These are phyloP conservation scores for Buphagus erythrorhynchus DNA, from an alignment of 2,797 vertebrate genomes.

Conservation along the genomic window DNA sequence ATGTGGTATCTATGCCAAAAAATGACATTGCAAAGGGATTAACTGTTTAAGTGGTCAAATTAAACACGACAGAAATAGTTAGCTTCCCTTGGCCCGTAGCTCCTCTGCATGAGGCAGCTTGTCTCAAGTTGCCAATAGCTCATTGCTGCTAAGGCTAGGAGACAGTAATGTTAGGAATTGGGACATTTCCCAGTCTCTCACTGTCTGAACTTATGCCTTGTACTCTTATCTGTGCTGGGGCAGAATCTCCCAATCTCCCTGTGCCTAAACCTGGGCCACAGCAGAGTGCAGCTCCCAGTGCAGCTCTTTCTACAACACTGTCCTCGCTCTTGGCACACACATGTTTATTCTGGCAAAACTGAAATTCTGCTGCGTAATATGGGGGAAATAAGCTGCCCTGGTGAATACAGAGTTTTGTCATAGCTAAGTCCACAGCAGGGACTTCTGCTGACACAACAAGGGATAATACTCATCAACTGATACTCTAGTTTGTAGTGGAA, in stretches of 20 bases:
- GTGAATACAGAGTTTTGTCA: not conserved
- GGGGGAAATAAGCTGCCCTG: slow-evolving; percentile 5
- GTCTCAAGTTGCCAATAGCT: slow-evolving; percentile 56
- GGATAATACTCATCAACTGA: not conserved
- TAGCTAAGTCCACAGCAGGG: not conserved
- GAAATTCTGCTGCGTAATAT: not conserved
- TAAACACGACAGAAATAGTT: slow-evolving; percentile 60
- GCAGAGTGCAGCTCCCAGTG: not conserved
- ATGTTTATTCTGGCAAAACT: slow-evolving; percentile 19
- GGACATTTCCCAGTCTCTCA: slow-evolving; percentile 35
- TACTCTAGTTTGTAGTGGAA: not conserved
- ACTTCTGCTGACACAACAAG: slow-evolving; percentile 14
- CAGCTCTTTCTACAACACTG: not conserved
- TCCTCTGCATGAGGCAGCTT: slow-evolving; percentile 45
- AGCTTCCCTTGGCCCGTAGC: slow-evolving; percentile 54
- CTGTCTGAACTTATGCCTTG: not conserved
- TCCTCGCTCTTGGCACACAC: not conserved
- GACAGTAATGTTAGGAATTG: slow-evolving; percentile 28
- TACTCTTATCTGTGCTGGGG: not conserved
- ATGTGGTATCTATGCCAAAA: slow-evolving; percentile 52
- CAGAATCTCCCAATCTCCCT: not conserved
- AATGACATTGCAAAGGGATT: slow-evolving; percentile 59
- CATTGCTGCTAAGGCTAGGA: slow-evolving; percentile 26
- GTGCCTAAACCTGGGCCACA: not conserved
- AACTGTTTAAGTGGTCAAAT: slow-evolving; percentile 65